Evolutionary conservation across 1,140 invertebrate species (phyloP).

Genomic region (Drosophila elegans): DNA sequence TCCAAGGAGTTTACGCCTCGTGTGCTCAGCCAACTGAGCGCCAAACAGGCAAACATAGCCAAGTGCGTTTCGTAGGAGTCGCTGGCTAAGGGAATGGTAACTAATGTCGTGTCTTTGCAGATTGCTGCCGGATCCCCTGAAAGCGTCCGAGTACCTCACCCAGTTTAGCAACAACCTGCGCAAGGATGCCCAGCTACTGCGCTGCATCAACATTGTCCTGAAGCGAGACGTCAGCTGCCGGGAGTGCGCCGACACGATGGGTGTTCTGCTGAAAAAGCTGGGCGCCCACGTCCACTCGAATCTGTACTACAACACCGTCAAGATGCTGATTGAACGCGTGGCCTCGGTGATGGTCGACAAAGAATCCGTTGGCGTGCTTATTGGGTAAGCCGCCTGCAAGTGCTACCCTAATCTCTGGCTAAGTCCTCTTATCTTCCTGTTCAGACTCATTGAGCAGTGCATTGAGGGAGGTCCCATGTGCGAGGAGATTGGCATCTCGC

Average conservation of each 20-base stretch:
- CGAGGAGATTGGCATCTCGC: slow-evolving; percentile 91
- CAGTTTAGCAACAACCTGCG: slow-evolving; percentile 94
- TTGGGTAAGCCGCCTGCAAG: slow-evolving; percentile 86
- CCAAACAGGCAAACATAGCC: slow-evolving; percentile 84
- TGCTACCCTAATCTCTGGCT: background rate
- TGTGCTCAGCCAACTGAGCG: slow-evolving; percentile 89
- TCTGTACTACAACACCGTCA: slow-evolving; percentile 97
- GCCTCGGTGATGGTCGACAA: slow-evolving; percentile 98
- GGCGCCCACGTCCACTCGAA: slow-evolving; percentile 97
- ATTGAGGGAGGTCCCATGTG: slow-evolving; percentile 73
- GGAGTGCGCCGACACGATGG: slow-evolving; percentile 93
- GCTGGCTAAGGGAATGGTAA: background rate
- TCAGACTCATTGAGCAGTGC: slow-evolving; percentile 79
- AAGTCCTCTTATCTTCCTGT: slow-evolving; percentile 2
- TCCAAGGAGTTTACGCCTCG: slow-evolving; percentile 87
- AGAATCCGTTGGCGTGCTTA: slow-evolving; percentile 91
- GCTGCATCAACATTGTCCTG: slow-evolving; percentile 94
- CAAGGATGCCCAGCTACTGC: slow-evolving; percentile 91
- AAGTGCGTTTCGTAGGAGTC: slow-evolving; percentile 51
- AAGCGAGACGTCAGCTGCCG: slow-evolving; percentile 95
- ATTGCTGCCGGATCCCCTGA: slow-evolving; percentile 94
- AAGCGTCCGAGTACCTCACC: slow-evolving; percentile 95
- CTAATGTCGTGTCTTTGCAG: slow-evolving; percentile 36
- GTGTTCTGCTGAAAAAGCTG: slow-evolving; percentile 94
- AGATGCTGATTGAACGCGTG: slow-evolving; percentile 96